These are phyloP conservation scores for Autographa gamma DNA, from an alignment of 2,888 invertebrate species.

Conservation along the genomic window DNA sequence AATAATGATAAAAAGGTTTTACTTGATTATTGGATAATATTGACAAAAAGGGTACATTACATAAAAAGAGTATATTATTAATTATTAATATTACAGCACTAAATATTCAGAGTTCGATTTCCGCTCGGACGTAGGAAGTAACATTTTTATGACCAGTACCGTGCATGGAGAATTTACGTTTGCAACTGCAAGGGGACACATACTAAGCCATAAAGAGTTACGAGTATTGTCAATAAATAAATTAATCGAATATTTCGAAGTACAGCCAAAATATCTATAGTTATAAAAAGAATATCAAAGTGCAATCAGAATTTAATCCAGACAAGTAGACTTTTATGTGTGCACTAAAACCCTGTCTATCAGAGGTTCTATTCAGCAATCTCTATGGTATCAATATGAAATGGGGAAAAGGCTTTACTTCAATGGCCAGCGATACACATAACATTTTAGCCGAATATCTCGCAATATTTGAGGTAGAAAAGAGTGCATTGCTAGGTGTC, in stretches of 20 bases:
- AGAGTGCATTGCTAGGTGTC: constrained; percentile 75
- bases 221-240: not conserved
- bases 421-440: constrained; percentile 25
- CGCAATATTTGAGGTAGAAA: constrained; percentile 61
- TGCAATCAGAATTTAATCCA: constrained; percentile 33
- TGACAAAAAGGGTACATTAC: no score
- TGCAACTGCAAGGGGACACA: not conserved
- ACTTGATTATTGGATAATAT: no score
- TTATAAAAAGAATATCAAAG: constrained; percentile 8
- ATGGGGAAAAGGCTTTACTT: constrained; percentile 40
- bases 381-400: constrained; percentile 41
- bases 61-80: not conserved
- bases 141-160: not conserved
- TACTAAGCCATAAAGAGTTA: not conserved
- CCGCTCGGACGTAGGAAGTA: not conserved
- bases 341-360: constrained; percentile 25
- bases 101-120: constrained; percentile 1
- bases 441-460: constrained; percentile 59
- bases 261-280: not conserved
- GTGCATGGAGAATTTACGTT: not conserved
- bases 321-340: constrained; percentile 41
- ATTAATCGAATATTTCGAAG: not conserved
- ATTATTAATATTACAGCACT: not conserved
- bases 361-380: constrained; percentile 29
- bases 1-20: no score